phyloP scores from a whole-genome alignment of 1,140 invertebrate species.

The Luehdorfia chinensis region DNA sequence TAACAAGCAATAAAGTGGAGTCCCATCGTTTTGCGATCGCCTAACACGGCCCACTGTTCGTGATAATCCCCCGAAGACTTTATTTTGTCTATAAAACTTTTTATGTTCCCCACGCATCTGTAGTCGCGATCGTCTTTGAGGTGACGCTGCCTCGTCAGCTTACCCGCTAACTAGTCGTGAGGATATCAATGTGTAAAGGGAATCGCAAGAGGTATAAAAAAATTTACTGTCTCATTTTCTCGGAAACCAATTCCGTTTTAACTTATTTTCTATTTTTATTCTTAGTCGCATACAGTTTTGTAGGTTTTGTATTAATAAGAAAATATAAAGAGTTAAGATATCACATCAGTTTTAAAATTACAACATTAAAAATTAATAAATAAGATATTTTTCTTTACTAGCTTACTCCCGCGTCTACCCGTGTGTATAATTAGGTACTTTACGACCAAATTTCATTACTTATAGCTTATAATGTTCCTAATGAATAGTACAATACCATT shows the following conservation, averaged over 20 bases:
- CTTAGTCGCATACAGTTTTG: too few relatives aligned
- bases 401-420: too few relatives aligned
- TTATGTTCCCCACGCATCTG: conserved; percentile 50
- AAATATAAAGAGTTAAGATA: too few relatives aligned
- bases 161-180: conserved; percentile 14
- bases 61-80: conserved; percentile 61
- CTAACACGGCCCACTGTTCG: conserved; percentile 38
- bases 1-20: conserved; percentile 70
- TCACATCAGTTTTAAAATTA: too few relatives aligned
- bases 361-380: too few relatives aligned
- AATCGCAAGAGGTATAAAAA: conserved; percentile 3
- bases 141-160: conserved; percentile 10
- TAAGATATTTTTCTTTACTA: too few relatives aligned
- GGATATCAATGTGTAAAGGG: conserved; percentile 9
- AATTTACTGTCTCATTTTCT: conserved; percentile 1
- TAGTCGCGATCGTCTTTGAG: conserved; percentile 27
- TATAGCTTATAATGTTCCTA: too few relatives aligned
- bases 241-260: neutral
- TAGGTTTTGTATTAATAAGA: too few relatives aligned
- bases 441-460: too few relatives aligned
- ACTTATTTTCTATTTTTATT: too few relatives aligned
- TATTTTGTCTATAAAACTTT: conserved; percentile 68
- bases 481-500: too few relatives aligned
- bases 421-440: too few relatives aligned
- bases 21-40: conserved; percentile 62